Evolutionary conservation across 1,140 invertebrate genomes (phyloP).

Genomic region (Melitaea cinxia): DNA sequence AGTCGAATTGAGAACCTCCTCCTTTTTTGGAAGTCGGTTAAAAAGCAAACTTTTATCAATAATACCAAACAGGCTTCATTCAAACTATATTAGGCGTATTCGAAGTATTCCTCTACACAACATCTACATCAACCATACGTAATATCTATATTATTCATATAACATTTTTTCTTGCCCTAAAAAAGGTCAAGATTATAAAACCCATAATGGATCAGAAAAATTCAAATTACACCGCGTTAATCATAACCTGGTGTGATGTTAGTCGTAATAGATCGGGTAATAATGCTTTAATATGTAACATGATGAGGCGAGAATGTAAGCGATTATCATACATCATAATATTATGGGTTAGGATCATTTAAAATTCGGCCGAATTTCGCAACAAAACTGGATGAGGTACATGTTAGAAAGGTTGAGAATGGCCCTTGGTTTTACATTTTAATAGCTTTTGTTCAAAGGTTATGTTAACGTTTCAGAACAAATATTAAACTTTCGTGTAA

Average conservation of each 20-base stretch:
- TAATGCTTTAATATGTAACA: slow-evolving; percentile 39
- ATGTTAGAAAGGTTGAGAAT: slow-evolving; percentile 27
- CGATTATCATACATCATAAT: slow-evolving; percentile 38
- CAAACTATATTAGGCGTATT: too few relatives aligned
- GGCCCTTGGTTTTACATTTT: slow-evolving; percentile 29
- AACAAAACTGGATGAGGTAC: slow-evolving; percentile 22
- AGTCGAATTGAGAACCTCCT: too few relatives aligned
- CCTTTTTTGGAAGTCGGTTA: too few relatives aligned
- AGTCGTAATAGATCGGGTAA: slow-evolving; percentile 37
- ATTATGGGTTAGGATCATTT: slow-evolving; percentile 32
- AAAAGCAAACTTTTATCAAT: too few relatives aligned
- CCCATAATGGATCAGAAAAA: background rate
- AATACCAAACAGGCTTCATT: too few relatives aligned
- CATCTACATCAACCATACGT: too few relatives aligned
- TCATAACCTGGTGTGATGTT: slow-evolving; percentile 22
- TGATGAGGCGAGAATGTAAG: slow-evolving; percentile 37
- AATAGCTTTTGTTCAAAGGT: slow-evolving; percentile 22
- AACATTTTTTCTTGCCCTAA: too few relatives aligned
- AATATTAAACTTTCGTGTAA: slow-evolving; percentile 8
- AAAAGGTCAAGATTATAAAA: background rate
- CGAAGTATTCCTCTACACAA: too few relatives aligned
- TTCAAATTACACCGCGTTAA: background rate
- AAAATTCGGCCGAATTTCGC: slow-evolving; percentile 30
- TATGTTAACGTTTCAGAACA: slow-evolving; percentile 11
- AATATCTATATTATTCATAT: too few relatives aligned